Conservation (phyloP, 2,113 vertebrate species). For the Corvus hawaiiensis region DNA sequence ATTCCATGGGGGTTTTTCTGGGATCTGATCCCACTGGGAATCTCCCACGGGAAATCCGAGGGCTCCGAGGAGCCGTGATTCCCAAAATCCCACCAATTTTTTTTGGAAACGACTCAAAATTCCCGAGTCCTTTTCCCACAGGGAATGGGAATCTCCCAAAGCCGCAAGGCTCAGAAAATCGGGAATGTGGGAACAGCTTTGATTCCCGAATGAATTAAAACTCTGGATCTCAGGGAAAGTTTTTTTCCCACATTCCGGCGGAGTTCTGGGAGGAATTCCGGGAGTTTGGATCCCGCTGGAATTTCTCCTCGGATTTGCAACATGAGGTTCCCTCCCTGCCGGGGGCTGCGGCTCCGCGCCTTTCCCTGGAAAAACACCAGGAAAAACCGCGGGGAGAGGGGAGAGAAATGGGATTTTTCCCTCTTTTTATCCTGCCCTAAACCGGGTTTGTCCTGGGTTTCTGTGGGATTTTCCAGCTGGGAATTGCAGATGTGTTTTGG, state of each 20-base stretch:
- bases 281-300: background rate
- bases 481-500: background rate
- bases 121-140: background rate
- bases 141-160: no score
- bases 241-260: background rate
- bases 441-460: background rate
- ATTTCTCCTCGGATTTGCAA: background rate
- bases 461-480: background rate
- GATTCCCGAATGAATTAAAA: background rate
- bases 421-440: background rate
- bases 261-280: background rate
- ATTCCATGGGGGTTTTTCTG: background rate
- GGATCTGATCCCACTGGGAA: background rate
- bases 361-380: background rate
- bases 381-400: accelerated
- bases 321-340: background rate
- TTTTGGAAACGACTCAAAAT: background rate
- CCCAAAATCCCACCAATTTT: background rate
- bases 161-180: background rate
- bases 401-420: background rate
- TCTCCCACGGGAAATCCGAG: background rate
- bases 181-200: background rate
- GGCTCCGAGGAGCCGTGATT: background rate
- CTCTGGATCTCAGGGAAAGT: background rate
- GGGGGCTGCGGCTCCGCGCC: background rate